Evolutionary conservation across 1,140 invertebrate species (phyloP).

Genomic region (Berghia stephanieae): DNA sequence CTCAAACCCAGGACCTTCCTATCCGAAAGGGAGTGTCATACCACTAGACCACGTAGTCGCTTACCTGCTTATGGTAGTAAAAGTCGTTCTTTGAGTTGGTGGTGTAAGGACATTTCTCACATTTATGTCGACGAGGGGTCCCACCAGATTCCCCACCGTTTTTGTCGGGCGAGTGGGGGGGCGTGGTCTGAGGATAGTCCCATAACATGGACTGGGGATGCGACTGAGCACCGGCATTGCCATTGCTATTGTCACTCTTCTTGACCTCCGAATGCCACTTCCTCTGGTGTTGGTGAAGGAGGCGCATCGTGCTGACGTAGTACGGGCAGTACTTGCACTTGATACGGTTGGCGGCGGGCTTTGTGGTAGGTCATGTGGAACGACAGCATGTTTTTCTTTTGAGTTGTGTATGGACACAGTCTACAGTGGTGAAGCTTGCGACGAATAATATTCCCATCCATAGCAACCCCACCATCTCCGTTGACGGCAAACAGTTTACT

Average conservation of each 20-base stretch:
- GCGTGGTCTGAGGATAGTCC: too few species aligned
- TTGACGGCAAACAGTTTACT: too few species aligned
- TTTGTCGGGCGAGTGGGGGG: conserved; percentile 35
- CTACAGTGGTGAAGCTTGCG: conserved; percentile 70
- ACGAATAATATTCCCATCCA: too few species aligned
- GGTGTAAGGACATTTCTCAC: conserved; percentile 63
- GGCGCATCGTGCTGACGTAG: conserved; percentile 73
- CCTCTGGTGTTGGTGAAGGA: conserved; percentile 63
- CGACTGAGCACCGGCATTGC: too few species aligned
- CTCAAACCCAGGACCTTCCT: too few species aligned
- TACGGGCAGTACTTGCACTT: conserved; percentile 85
- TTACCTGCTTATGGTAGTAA: conserved; percentile 78
- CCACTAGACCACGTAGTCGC: too few species aligned
- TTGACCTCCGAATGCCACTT: conserved; percentile 57
- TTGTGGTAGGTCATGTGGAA: conserved; percentile 79
- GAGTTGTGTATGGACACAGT: conserved; percentile 79
- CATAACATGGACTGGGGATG: too few species aligned
- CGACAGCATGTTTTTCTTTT: conserved; percentile 74
- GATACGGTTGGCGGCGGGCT: conserved; percentile 72
- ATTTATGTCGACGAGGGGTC: conserved; percentile 54
- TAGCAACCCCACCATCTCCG: too few species aligned
- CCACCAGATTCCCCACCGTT: neutral
- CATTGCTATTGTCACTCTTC: too few species aligned
- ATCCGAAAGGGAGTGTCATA: too few species aligned
- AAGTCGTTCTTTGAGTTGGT: conserved; percentile 83